Percentiles rank a stretch among this genome's conserved stretches.
phyloP scores from a whole-genome alignment of 2,888 invertebrate species.

The Zygaena filipendulae region DNA sequence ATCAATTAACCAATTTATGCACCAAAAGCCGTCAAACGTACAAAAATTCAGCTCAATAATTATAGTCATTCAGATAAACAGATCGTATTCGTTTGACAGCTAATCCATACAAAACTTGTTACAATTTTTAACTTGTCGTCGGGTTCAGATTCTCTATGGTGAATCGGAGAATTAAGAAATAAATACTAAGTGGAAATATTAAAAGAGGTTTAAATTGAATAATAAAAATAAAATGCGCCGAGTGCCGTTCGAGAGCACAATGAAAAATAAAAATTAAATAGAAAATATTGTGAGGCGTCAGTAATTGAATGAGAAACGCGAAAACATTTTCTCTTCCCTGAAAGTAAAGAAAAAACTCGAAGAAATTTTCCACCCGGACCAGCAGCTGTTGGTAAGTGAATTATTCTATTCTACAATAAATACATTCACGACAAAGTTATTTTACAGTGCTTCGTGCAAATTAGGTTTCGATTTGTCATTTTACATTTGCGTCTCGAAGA shows the following conservation, averaged over 20 bases:
- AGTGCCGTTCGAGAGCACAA: conserved; percentile 32
- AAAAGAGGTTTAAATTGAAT: no score
- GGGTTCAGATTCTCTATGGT: no score
- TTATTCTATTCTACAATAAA: conserved; percentile 61
- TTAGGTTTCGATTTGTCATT: conserved; percentile 21
- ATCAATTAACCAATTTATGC: no score
- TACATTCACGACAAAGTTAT: conserved; percentile 53
- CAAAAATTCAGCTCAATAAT: no score
- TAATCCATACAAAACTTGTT: no score
- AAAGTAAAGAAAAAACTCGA: conserved; percentile 28
- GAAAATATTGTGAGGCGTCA: conserved; percentile 53
- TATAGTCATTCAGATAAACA: no score
- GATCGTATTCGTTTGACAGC: no score
- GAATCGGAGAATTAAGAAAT: no score
- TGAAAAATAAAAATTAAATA: conserved; percentile 58
- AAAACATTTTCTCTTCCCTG: conserved; percentile 29
- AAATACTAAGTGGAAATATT: no score
- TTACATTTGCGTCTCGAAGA: no score
- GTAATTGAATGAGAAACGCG: conserved; percentile 49
- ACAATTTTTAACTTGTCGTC: no score
- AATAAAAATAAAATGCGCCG: conserved; percentile 29
- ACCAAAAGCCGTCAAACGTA: no score
- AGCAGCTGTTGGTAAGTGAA: conserved; percentile 34
- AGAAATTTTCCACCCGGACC: conserved; percentile 30
- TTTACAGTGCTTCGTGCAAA: conserved; percentile 22